Conservation (phyloP, 2,797 vertebrate genomes). For the Balearica regulorum region DNA sequence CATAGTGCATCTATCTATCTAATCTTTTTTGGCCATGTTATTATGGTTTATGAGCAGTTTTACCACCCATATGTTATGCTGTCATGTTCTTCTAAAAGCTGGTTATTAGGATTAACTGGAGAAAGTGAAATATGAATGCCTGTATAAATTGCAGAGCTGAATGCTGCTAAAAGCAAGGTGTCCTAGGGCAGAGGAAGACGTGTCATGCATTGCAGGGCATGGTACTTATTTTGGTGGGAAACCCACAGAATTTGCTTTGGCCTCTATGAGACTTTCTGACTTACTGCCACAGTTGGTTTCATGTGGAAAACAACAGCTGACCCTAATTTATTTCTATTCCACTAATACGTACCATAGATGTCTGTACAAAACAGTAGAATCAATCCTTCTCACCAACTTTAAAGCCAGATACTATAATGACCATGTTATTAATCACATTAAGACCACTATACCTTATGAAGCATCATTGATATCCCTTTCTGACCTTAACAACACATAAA, state of each 20-base stretch:
- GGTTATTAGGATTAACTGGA: constrained; percentile 55
- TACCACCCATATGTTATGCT: constrained; percentile 50
- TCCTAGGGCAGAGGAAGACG: constrained; percentile 1
- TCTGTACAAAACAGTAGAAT: neutral
- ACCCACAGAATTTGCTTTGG: neutral
- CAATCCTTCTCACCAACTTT: neutral
- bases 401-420: neutral
- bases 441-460: neutral
- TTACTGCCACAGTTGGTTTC: neutral
- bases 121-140: constrained; percentile 52
- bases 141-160: constrained; percentile 18
- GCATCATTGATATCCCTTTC: neutral
- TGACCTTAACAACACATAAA: neutral
- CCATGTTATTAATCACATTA: neutral
- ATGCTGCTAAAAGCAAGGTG: constrained; percentile 11
- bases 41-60: constrained; percentile 57
- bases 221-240: neutral
- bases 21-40: constrained; percentile 31
- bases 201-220: neutral
- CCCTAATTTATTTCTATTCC: neutral
- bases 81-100: constrained; percentile 55
- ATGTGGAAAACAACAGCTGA: neutral
- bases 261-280: neutral
- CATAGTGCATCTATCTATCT: constrained; percentile 33
- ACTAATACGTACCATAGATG: neutral